phyloP scores from a whole-genome alignment of 2,797 vertebrate genomes.

The Amphiprion clarkii region DNA sequence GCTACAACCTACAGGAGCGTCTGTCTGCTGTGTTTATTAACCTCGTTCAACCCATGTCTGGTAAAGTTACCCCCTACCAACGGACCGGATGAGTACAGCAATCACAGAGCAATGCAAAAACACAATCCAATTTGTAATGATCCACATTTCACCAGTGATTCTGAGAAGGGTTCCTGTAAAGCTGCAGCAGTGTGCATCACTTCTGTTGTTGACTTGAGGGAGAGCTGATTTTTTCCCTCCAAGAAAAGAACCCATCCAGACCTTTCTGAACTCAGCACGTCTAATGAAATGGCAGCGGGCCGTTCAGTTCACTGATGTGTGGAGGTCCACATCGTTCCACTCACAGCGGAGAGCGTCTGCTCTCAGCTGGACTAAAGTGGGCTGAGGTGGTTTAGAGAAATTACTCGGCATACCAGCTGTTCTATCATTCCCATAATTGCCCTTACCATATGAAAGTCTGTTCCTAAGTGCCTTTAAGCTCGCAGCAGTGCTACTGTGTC shows the following conservation, averaged over 20 bases:
- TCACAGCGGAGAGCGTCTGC: conserved; percentile 17
- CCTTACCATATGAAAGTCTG: conserved; percentile 3
- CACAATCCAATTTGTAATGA: not conserved
- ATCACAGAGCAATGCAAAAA: not conserved
- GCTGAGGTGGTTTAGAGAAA: conserved; percentile 25
- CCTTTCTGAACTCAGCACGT: conserved; percentile 10
- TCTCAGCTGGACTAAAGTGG: conserved; percentile 26
- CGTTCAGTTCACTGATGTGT: conserved; percentile 14
- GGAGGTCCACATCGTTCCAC: conserved; percentile 1
- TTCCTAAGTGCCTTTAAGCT: conserved; percentile 3
- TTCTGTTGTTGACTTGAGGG: conserved; percentile 1
- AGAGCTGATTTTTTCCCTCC: conserved; percentile 8
- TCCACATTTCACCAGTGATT: not conserved
- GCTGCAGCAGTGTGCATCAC: not conserved
- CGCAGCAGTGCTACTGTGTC: not conserved
- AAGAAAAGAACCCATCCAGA: not conserved
- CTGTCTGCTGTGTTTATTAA: not conserved
- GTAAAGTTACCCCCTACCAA: not conserved
- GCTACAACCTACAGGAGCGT: not conserved
- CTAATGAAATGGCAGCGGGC: conserved; percentile 26
- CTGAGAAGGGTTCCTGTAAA: not conserved
- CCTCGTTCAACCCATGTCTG: too few species aligned
- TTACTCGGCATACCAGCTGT: conserved; percentile 23
- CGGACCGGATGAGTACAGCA: not conserved
- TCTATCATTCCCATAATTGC: conserved; percentile 7